A percentile compares a stretch with the other conserved stretches of the same genome.
Evolutionary conservation across 2,888 invertebrate genomes (phyloP).

Genomic region (Salpingus planirostris): DNA sequence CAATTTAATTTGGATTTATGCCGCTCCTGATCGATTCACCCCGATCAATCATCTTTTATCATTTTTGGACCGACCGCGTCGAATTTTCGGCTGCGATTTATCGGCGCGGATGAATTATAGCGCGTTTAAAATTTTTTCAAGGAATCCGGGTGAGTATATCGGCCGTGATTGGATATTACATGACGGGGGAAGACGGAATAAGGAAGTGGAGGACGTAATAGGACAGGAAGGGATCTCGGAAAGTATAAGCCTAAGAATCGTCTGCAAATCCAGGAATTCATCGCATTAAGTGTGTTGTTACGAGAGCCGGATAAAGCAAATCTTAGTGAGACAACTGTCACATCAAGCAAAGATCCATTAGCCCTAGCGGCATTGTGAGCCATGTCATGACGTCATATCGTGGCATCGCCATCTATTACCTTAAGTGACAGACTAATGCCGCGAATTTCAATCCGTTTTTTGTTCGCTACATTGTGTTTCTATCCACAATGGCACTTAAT

Average conservation of each 20-base stretch:
- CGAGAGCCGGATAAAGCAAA: conserved; percentile 19
- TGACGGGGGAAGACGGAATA: too few relatives aligned
- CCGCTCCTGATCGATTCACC: background rate
- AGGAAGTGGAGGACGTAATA: too few relatives aligned
- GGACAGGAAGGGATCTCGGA: too few relatives aligned
- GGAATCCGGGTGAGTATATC: too few relatives aligned
- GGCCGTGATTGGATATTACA: too few relatives aligned
- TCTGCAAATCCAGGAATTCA: conserved; percentile 17
- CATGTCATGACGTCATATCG: conserved; percentile 23
- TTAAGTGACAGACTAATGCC: conserved; percentile 33
- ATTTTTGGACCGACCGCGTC: too few relatives aligned
- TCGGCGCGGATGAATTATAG: too few relatives aligned
- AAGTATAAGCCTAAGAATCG: conserved; percentile 11
- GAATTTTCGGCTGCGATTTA: too few relatives aligned
- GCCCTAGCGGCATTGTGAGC: conserved; percentile 16
- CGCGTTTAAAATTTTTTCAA: too few relatives aligned
- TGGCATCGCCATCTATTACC: conserved; percentile 29
- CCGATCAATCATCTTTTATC: conserved; percentile 7
- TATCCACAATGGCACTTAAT: conserved; percentile 29
- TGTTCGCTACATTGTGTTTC: conserved; percentile 23
- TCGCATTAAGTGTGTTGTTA: conserved; percentile 19
- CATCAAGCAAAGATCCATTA: conserved; percentile 21
- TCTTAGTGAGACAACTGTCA: conserved; percentile 22
- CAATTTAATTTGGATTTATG: conserved; percentile 4
- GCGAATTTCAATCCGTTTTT: conserved; percentile 31